Base-by-base conservation (phyloP, 2,797 vertebrate species). In the Nyctibius grandis region DNA sequence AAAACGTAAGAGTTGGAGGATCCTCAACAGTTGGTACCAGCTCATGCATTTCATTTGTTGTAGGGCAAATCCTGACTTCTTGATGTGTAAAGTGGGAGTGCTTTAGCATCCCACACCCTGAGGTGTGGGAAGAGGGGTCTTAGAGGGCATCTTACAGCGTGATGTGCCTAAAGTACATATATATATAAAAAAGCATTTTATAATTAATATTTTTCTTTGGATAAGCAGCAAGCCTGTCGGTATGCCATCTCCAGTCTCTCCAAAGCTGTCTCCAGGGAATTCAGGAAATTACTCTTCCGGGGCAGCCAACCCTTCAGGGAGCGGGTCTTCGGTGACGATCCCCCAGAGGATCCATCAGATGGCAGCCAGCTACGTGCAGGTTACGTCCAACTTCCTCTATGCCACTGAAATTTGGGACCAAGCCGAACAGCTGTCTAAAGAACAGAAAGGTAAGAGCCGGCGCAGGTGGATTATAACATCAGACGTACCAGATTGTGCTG, bases 371-470 rank as follows among this genome's bases (percentile, higher is more conserved):
- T 99, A 99, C 11, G 99, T 99, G 95, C 99, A 99, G 96, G 99
- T 99, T 97, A 99, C 99, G 23, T 99, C 99, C 95, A 99, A 99
- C 98, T 99, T 99, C 98, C 98, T 99, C 83, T 99, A 98, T 33
- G 99, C 99, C 98, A 99, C 98, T 6, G 99, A 99, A 98, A 99
- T 99, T 94, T 99, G 99, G 99, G 99, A 99, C 98, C 99, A 99
- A 98, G 99, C 99, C 1, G 99, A 99, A 91, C 99, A 99, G 95
- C 98, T 99, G 75, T 98, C 99, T 64, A 99, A 98, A 98, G 99
- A 99, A 70, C 99, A 99, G 98, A 99, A 98, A 98, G 99, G 99
- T 99, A 90, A 93, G 67, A 72, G 42, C 75, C 40, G 64, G 33
- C 22, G 9, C 3, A 0, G 34, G 67, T 23, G 26, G 3, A 1